Conservation (phyloP, 2,888 invertebrate species). For the Operophtera brumata region DNA sequence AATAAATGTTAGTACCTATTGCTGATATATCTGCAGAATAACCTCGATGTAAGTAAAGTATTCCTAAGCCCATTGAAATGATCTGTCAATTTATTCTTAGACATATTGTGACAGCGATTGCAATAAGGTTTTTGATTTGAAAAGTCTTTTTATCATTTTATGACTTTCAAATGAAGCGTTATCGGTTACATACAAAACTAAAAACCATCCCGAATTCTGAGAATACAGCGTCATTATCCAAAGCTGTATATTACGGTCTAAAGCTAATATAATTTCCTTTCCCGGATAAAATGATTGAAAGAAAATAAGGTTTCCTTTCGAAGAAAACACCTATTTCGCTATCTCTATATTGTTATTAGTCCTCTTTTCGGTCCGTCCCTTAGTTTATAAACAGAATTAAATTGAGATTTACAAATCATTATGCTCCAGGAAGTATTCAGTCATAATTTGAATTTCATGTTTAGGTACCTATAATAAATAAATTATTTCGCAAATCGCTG, state of each 20-base stretch:
- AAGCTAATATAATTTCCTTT: constrained; percentile 8
- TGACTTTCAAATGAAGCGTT: too few relatives aligned
- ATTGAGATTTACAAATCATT: constrained; percentile 32
- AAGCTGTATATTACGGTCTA: constrained; percentile 16
- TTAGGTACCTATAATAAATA: constrained; percentile 39
- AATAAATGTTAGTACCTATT: background rate
- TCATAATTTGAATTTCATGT: constrained; percentile 37
- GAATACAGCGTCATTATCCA: background rate
- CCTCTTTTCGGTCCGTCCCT: constrained; percentile 16
- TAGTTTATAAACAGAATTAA: constrained; percentile 26
- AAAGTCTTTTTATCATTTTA: too few relatives aligned
- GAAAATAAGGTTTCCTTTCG: constrained; percentile 11
- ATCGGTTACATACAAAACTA: too few relatives aligned
- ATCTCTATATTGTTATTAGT: constrained; percentile 24
- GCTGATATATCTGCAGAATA: background rate
- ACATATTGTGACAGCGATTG: too few relatives aligned
- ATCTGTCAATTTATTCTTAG: too few relatives aligned
- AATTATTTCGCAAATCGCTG: constrained; percentile 39
- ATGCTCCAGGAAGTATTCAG: constrained; percentile 22
- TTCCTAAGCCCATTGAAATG: too few relatives aligned
- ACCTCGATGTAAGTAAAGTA: too few relatives aligned
- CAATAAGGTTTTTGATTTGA: too few relatives aligned
- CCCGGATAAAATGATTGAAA: constrained; percentile 17
- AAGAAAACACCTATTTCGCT: constrained; percentile 9
- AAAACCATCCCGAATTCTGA: too few relatives aligned